A percentile compares a stretch with the other conserved stretches of the same genome.
phyloP scores from a whole-genome alignment of 1,140 invertebrate species.

The Papilio helenus region DNA sequence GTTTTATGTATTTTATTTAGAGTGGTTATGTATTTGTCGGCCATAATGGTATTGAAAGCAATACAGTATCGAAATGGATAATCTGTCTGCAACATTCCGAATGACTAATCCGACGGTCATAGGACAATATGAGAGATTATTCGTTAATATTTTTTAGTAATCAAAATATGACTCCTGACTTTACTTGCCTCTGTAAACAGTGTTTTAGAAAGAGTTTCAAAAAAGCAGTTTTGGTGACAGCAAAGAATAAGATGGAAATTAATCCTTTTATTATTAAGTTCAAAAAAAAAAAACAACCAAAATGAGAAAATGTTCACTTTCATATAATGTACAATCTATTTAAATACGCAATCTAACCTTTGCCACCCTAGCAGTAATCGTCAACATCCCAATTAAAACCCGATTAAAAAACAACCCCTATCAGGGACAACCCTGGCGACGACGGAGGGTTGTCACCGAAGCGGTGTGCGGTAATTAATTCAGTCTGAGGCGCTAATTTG shows the following conservation, averaged over 20 bases:
- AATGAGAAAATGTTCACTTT: not conserved
- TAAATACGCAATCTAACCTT: conserved; percentile 10
- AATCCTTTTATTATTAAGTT: not conserved
- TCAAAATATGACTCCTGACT: too few relatives aligned
- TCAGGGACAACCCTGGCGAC: conserved; percentile 39
- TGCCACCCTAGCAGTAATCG: conserved; percentile 15
- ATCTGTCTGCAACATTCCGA: not conserved
- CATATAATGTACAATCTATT: not conserved
- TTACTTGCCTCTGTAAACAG: too few relatives aligned
- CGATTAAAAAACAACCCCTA: conserved; percentile 27
- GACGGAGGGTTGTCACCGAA: conserved; percentile 53
- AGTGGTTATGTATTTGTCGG: not conserved
- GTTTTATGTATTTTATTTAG: conserved; percentile 15
- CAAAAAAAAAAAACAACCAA: not conserved
- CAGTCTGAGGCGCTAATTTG: conserved; percentile 70
- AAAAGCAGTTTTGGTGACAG: not conserved
- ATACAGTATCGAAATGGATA: conserved; percentile 1
- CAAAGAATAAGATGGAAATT: too few relatives aligned
- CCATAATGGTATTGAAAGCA: not conserved
- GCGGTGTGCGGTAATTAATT: conserved; percentile 65
- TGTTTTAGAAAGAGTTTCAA: not conserved
- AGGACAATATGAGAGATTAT: too few relatives aligned
- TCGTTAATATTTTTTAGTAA: too few relatives aligned
- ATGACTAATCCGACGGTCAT: too few relatives aligned
- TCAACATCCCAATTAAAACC: conserved; percentile 31